Conservation (phyloP, 2,797 vertebrate genomes). For the Cryptoprocta ferox region DNA sequence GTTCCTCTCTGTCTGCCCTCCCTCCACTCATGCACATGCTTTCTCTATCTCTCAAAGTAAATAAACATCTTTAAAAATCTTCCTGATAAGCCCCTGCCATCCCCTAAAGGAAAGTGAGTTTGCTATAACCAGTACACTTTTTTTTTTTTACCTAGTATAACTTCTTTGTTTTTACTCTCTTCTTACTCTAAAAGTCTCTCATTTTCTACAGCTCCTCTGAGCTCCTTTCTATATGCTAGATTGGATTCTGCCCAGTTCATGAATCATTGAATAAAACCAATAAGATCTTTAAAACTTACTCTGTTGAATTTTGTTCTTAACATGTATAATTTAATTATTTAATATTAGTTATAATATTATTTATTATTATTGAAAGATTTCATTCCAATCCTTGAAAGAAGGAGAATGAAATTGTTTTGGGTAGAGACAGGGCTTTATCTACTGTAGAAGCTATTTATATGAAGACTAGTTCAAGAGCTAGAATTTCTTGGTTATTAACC, state of each 20-base stretch:
- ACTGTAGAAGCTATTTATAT: neutral
- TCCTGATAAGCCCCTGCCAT: neutral
- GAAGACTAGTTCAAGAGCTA: neutral
- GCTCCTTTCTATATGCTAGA: neutral
- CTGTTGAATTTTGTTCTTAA: neutral
- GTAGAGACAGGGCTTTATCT: neutral
- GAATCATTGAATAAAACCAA: neutral
- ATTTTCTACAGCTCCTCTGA: neutral
- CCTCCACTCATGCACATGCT: no score
- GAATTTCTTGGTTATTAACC: neutral
- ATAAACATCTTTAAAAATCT: neutral
- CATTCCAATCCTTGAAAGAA: neutral
- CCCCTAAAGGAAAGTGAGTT: neutral
- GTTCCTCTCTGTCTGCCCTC: no score
- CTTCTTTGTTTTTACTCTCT: neutral
- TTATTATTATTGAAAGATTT: neutral
- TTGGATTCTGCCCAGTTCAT: neutral
- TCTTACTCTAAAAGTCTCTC: neutral
- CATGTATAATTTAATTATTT: neutral
- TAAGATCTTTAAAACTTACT: neutral
- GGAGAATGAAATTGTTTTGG: neutral
- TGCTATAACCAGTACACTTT: neutral
- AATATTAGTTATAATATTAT: neutral
- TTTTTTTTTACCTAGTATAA: neutral
- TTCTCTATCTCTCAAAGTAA: no score